Conservation (phyloP, 2,888 invertebrate genomes). For the Macrosiphum euphorbiae region DNA sequence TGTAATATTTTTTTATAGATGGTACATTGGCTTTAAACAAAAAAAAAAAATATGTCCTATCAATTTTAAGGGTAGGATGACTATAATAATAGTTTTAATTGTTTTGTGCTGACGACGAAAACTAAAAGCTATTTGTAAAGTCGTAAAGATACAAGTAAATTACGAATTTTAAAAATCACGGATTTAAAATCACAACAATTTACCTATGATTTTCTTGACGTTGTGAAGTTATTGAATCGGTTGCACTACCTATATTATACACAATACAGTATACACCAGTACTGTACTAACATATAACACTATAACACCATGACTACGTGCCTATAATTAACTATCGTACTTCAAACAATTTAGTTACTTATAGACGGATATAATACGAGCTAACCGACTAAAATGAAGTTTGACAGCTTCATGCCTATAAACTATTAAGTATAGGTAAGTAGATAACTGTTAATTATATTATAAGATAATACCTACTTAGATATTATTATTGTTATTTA, state of each 20-base stretch:
- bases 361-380: background rate
- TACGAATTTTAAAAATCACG: background rate
- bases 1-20: no score
- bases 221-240: background rate
- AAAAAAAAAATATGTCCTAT: no score
- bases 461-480: background rate
- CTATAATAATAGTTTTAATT: background rate
- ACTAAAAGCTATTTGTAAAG: background rate
- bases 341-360: background rate
- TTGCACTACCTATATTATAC: background rate
- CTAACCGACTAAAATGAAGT: background rate
- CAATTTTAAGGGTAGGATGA: no score
- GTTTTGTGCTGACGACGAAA: background rate
- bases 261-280: no score
- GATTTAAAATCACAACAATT: background rate
- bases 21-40: no score
- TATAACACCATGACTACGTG: background rate
- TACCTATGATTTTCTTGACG: background rate
- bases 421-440: background rate
- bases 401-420: background rate
- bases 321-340: background rate
- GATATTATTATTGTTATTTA: background rate
- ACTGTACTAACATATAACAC: background rate
- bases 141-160: background rate
- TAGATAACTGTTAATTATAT: background rate